Conservation (phyloP, 2,797 vertebrate species). For the Uromys caudimaculatus region DNA sequence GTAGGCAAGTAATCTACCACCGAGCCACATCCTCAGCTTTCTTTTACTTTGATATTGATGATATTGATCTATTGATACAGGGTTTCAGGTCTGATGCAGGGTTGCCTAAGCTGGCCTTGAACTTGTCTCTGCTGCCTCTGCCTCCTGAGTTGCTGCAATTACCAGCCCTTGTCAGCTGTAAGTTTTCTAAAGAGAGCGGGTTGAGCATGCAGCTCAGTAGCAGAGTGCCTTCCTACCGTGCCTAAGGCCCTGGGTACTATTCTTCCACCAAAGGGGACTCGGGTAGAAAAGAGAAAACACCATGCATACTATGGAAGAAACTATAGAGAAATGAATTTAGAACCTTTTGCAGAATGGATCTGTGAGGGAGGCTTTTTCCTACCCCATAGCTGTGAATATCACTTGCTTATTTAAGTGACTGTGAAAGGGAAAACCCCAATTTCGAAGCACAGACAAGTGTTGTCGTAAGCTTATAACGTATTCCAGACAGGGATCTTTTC, state of each 20-base stretch:
- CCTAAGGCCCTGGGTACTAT: too few species aligned
- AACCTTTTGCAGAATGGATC: conserved; percentile 19
- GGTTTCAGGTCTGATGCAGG: not conserved
- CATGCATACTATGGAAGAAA: not conserved
- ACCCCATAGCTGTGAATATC: not conserved
- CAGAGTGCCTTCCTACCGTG: not conserved
- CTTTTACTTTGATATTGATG: not conserved
- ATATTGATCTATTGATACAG: too few species aligned
- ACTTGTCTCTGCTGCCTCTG: not conserved
- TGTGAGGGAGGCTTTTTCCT: conserved; percentile 12
- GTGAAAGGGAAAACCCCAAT: conserved; percentile 37
- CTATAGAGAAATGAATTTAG: not conserved
- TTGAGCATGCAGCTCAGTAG: not conserved
- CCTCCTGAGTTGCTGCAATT: not conserved
- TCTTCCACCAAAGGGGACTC: not conserved
- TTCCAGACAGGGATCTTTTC: not conserved
- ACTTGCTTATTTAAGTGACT: conserved; percentile 39
- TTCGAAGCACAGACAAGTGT: conserved; percentile 22
- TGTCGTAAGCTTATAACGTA: conserved; percentile 46
- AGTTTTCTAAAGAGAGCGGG: not conserved
- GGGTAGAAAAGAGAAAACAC: not conserved
- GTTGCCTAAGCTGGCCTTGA: not conserved
- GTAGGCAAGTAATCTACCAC: not conserved
- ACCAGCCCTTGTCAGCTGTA: not conserved
- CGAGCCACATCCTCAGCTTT: not conserved